Base-by-base conservation (phyloP, 2,888 invertebrate species). In the Geotrupes spiniger region DNA sequence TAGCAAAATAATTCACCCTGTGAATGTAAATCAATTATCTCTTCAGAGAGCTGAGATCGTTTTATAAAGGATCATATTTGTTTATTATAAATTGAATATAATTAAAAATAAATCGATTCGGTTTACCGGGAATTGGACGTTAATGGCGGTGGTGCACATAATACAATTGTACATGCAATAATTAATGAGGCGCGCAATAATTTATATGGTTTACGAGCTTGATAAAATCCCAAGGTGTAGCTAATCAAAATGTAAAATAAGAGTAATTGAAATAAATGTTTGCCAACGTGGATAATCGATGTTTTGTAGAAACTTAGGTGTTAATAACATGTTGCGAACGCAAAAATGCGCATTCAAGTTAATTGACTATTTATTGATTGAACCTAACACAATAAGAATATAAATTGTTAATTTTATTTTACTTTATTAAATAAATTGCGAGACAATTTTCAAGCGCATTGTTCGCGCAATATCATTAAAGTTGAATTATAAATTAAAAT, bases 401-500 rank as follows among this genome's bases (percentile, higher is more conserved):
- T 33, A 33, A 33, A 33, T 33, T 33, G 33, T 33, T 33, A 33
- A 33, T 33, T 33, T 33, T 33, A 33, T 33, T 33, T 33, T 33
- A 33, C 33, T 33, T 29, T 29, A 29, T 29, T 33, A 33, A 33
- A 33, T 33, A 33, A 33, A 33, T 33, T 33, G 33, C 33, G 33
- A 33, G 33, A 33, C 33, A 33, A 33, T 33, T 33, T 33, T 33
- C 10, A 33, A 33, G 33, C 12, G 33, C 33, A 33, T 33, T 33
- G 33, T 33, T 33, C 33, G 33, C 33, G n/a, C 33, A 33, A 33
- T 15, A 33, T 33, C 33, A 33, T 33, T 33, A 33, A 33, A 9
- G 33, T n/a, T 33, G 33, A 33, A 33, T 33, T 33, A 33, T 27
- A 56, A 54, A 57, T 51, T 53, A 57, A 55, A 47, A 51, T 51